Conservation (phyloP, 1,140 invertebrate genomes). For the Holotrichia oblita region DNA sequence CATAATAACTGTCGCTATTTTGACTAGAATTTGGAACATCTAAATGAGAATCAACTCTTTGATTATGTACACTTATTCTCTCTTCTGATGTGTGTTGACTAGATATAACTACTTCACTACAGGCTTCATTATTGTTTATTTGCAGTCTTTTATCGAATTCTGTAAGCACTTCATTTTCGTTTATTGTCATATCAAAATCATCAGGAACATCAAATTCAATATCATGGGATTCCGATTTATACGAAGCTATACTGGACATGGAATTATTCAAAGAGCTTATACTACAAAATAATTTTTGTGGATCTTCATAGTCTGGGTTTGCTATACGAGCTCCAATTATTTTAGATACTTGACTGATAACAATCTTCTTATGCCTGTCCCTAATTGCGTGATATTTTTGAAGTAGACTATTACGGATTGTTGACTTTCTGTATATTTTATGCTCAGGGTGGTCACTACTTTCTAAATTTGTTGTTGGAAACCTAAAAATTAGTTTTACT, state of each 20-base stretch:
- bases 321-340: conserved; percentile 86
- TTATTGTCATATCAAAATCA: conserved; percentile 56
- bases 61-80: conserved; percentile 20
- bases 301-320: conserved; percentile 86
- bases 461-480: conserved; percentile 54
- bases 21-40: conserved; percentile 52
- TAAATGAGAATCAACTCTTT: neutral
- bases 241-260: conserved; percentile 18
- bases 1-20: conserved; percentile 58
- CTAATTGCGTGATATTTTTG: conserved; percentile 67
- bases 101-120: conserved; percentile 38
- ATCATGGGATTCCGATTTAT: conserved; percentile 23
- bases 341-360: conserved; percentile 80
- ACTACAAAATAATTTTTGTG: conserved; percentile 59
- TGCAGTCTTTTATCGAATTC: conserved; percentile 39
- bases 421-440: conserved; percentile 59
- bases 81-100: conserved; percentile 41
- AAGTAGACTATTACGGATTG: conserved; percentile 65
- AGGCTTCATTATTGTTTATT: conserved; percentile 19
- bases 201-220: conserved; percentile 47
- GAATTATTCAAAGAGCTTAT: conserved; percentile 37
- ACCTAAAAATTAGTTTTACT: conserved; percentile 51
- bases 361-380: conserved; percentile 64
- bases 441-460: conserved; percentile 61
- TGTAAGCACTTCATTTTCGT: conserved; percentile 57